Evolutionary conservation across 2,888 invertebrate species (phyloP).

Genomic region (Pollenia labialis): DNA sequence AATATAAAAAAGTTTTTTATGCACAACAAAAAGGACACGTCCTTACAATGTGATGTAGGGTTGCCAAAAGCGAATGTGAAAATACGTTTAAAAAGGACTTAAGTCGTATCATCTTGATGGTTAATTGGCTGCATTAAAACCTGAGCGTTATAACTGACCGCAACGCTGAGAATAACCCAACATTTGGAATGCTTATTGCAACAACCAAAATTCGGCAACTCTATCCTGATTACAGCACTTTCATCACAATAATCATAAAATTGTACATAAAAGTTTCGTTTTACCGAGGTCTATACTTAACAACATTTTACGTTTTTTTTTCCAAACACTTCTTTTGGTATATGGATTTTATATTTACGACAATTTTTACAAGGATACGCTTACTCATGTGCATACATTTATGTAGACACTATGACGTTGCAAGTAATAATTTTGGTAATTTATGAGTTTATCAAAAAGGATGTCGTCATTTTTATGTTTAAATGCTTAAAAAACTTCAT

Average conservation of each 20-base stretch:
- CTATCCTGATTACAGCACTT: not conserved
- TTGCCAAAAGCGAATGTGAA: constrained; percentile 1
- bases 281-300: constrained; percentile 46
- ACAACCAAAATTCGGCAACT: not conserved
- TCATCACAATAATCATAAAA: constrained; percentile 59
- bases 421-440: constrained; percentile 66
- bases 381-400: constrained; percentile 8
- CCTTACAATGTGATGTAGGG: constrained; percentile 6
- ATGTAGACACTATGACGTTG: constrained; percentile 28
- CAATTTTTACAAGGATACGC: not conserved
- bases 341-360: not conserved
- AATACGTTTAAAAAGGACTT: no score
- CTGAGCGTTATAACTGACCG: no score
- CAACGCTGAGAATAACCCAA: no score
- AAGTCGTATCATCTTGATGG: not conserved
- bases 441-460: constrained; percentile 69
- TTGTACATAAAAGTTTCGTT: constrained; percentile 58
- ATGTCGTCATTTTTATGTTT: constrained; percentile 61
- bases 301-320: constrained; percentile 45
- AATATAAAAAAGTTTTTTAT: constrained; percentile 22
- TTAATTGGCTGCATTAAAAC: no score
- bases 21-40: constrained; percentile 29
- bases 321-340: not conserved
- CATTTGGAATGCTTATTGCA: not conserved
- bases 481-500: constrained; percentile 14